Conservation (phyloP, 2,888 invertebrate species). For the Nymphalis c-album region DNA sequence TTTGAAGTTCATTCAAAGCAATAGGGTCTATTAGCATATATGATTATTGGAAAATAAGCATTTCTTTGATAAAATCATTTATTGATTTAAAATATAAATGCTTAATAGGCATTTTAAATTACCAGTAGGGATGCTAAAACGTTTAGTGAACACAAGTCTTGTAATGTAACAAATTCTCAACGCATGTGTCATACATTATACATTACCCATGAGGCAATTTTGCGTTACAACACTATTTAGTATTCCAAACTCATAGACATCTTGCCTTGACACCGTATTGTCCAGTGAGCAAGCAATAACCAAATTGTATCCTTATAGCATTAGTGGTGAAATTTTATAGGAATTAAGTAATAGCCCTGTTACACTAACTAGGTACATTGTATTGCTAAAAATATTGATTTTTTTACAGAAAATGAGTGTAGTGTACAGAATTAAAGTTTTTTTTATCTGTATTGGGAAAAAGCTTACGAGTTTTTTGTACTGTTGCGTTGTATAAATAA, state of each 20-base stretch:
- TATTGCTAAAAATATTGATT: too few relatives aligned
- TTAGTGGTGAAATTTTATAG: slow-evolving; percentile 3
- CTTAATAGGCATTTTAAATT: not conserved
- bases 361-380: too few relatives aligned
- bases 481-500: too few relatives aligned
- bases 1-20: too few relatives aligned
- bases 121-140: not conserved
- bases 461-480: too few relatives aligned
- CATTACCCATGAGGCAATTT: slow-evolving; percentile 58
- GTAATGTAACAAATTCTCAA: slow-evolving; percentile 36
- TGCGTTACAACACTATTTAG: slow-evolving; percentile 52
- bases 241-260: slow-evolving; percentile 55
- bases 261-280: slow-evolving; percentile 70
- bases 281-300: slow-evolving; percentile 27
- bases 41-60: too few relatives aligned
- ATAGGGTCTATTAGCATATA: too few relatives aligned
- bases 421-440: too few relatives aligned
- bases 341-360: too few relatives aligned
- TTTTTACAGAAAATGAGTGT: too few relatives aligned
- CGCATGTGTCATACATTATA: slow-evolving; percentile 53
- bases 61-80: too few relatives aligned
- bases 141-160: not conserved
- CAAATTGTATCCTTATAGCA: slow-evolving; percentile 28
- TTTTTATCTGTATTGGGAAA: too few relatives aligned
- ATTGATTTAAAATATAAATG: not conserved